Evolutionary conservation across 2,113 vertebrate genomes (phyloP).

Genomic region (Balaeniceps rex): DNA sequence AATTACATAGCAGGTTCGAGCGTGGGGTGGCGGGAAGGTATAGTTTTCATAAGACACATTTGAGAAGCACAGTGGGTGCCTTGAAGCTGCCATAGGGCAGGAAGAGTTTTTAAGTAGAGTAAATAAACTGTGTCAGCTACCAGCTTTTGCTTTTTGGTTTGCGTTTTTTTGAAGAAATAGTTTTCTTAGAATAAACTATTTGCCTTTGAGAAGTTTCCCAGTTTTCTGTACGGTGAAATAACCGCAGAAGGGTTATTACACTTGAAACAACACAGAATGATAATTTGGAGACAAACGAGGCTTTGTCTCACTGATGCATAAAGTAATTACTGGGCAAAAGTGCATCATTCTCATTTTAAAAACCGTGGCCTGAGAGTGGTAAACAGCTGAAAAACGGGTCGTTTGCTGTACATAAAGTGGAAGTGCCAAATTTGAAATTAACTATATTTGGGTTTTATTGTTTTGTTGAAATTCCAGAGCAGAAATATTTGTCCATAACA

Average conservation of each 20-base stretch:
- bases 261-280: background rate
- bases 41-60: background rate
- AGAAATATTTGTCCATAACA: conserved; percentile 7
- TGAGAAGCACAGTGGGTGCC: background rate
- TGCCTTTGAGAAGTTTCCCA: conserved; percentile 36
- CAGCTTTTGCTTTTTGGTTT: background rate
- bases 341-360: conserved; percentile 22
- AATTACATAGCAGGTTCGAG: background rate
- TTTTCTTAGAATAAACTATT: background rate
- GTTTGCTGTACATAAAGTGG: background rate
- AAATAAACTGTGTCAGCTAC: background rate
- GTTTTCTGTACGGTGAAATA: background rate
- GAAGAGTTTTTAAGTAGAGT: background rate
- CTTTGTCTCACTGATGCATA: conserved; percentile 50
- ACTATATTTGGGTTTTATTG: background rate
- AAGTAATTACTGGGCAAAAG: conserved; percentile 56
- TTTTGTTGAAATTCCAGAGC: conserved; percentile 10
- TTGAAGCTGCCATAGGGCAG: background rate
- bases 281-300: conserved; percentile 45
- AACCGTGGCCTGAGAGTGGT: background rate
- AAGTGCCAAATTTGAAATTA: conserved; percentile 11
- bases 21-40: background rate
- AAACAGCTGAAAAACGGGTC: conserved; percentile 46
- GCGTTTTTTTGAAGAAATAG: background rate
- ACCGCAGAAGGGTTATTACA: conserved; percentile 10